Evolutionary conservation across 2,888 invertebrate species (phyloP).

Genomic region (Eupithecia pulchellata): DNA sequence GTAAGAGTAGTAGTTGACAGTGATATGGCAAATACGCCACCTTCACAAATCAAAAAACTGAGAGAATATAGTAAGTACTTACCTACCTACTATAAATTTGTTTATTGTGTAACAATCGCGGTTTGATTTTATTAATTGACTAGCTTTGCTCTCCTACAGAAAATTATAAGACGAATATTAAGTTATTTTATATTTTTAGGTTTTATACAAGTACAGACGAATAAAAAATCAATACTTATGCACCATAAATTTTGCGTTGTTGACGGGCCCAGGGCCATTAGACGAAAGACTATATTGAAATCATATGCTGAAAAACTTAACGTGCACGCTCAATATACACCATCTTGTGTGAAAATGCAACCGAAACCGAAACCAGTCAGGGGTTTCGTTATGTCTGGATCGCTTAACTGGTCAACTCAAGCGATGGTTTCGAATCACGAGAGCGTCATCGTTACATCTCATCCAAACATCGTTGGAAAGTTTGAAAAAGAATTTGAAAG

Average conservation of each 20-base stretch:
- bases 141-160: background rate
- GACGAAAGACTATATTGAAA: slow-evolving; percentile 70
- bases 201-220: slow-evolving; percentile 80
- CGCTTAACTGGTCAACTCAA: slow-evolving; percentile 91
- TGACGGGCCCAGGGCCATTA: slow-evolving; percentile 84
- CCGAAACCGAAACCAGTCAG: slow-evolving; percentile 60
- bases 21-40: slow-evolving; percentile 79
- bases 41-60: slow-evolving; percentile 77
- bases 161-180: background rate
- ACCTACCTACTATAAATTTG: background rate
- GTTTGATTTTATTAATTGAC: background rate
- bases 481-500: slow-evolving; percentile 87
- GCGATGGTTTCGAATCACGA: slow-evolving; percentile 90
- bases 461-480: slow-evolving; percentile 79
- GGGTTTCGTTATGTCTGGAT: slow-evolving; percentile 88
- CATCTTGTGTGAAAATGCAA: slow-evolving; percentile 51
- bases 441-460: slow-evolving; percentile 88
- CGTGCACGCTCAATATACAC: slow-evolving; percentile 65
- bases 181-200: slow-evolving; percentile 56
- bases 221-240: slow-evolving; percentile 86
- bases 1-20: slow-evolving; percentile 80
- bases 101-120: background rate
- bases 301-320: slow-evolving; percentile 76
- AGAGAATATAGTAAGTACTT: slow-evolving; percentile 75
- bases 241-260: slow-evolving; percentile 93